Evolutionary conservation across 2,888 invertebrate species (phyloP).

Genomic region (Callyntrura sp.): DNA sequence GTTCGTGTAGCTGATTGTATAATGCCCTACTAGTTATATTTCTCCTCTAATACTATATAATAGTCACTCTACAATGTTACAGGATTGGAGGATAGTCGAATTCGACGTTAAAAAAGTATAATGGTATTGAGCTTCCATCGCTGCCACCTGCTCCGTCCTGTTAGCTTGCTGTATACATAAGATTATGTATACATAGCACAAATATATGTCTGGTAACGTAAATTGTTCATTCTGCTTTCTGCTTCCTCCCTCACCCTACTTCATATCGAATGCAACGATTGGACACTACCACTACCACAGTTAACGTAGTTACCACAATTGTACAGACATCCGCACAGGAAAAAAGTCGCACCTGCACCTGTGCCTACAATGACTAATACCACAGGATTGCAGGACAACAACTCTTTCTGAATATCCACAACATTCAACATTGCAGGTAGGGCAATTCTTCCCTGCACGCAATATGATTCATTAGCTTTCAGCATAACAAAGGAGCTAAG

Average conservation of each 20-base stretch:
- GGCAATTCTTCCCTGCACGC: background rate
- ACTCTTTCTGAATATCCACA: background rate
- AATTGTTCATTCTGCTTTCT: conserved; percentile 4
- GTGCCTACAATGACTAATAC: conserved; percentile 18
- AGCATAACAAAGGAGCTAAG: too few relatives aligned
- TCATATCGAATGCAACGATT: background rate
- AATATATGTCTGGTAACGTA: background rate
- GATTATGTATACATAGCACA: background rate
- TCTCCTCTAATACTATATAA: background rate
- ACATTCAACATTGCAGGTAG: background rate
- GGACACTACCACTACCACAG: background rate
- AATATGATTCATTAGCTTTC: conserved; percentile 26
- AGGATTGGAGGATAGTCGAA: conserved; percentile 38
- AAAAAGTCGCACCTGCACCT: conserved; percentile 25
- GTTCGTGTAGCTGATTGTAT: background rate
- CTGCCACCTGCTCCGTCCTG: background rate
- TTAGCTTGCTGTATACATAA: background rate
- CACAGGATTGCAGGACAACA: background rate
- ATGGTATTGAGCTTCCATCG: conserved; percentile 4
- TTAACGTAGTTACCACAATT: background rate
- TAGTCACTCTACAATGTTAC: background rate
- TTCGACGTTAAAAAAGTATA: conserved; percentile 7
- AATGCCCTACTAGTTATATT: background rate
- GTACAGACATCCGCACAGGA: background rate
- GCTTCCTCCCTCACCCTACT: background rate